A percentile compares a stretch with the other conserved stretches of the same genome.
Conservation (phyloP, 2,797 vertebrate species). For the Pseudotriccus pelzelni region DNA sequence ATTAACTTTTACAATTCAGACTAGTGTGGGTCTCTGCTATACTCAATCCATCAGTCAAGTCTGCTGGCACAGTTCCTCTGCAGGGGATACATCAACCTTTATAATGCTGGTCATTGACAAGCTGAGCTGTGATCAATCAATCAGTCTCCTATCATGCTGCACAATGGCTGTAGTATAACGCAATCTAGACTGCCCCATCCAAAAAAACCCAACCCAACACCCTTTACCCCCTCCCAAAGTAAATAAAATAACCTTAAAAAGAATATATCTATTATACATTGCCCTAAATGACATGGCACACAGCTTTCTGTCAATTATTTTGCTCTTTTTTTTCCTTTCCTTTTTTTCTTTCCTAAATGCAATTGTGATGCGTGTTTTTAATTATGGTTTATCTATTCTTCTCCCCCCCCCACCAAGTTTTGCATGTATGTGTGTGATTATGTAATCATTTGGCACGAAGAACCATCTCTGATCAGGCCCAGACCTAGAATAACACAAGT, state of each 20-base stretch:
- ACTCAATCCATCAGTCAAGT: conserved; percentile 16
- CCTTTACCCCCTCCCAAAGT: neutral
- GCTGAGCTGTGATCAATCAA: conserved; percentile 1
- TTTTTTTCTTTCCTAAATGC: neutral
- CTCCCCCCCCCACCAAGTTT: neutral
- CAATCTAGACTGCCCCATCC: neutral
- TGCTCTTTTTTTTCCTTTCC: neutral
- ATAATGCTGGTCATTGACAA: conserved; percentile 7
- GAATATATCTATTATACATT: neutral
- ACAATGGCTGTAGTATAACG: neutral
- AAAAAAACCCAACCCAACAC: neutral
- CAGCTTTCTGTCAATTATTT: neutral
- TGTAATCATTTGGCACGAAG: neutral
- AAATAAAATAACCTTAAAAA: neutral
- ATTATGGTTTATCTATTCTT: neutral
- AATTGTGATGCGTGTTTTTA: neutral
- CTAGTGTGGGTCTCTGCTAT: neutral
- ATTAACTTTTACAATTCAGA: conserved; percentile 30
- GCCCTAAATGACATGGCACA: neutral
- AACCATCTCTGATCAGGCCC: neutral
- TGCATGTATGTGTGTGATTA: neutral
- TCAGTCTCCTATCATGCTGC: neutral
- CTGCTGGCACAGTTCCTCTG: neutral
- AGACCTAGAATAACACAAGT: neutral
- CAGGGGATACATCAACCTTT: conserved; percentile 19